These are phyloP conservation scores for Mythimna lalbum DNA, from an alignment of 2,888 invertebrate genomes.

Conservation along the genomic window DNA sequence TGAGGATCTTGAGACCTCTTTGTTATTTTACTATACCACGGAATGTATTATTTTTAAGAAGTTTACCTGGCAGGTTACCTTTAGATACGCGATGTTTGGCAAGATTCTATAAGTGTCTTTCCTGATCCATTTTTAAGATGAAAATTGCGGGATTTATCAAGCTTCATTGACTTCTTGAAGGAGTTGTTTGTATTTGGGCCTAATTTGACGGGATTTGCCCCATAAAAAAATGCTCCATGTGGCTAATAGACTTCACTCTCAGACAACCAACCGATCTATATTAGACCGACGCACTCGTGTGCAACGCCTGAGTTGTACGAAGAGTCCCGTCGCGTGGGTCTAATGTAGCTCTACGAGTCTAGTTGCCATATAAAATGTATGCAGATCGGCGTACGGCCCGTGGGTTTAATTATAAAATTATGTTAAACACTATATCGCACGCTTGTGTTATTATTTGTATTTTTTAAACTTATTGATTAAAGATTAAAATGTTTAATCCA, in stretches of 20 bases:
- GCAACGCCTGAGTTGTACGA: too few relatives aligned
- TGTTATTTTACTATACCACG: constrained; percentile 15
- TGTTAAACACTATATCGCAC: constrained; percentile 8
- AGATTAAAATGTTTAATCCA: constrained; percentile 46
- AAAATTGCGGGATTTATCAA: background rate
- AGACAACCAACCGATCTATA: background rate
- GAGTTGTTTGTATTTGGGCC: too few relatives aligned
- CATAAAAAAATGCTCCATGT: background rate
- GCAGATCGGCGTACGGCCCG: too few relatives aligned
- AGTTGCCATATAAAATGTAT: too few relatives aligned
- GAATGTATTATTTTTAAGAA: background rate
- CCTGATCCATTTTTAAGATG: background rate
- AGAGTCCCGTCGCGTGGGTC: too few relatives aligned
- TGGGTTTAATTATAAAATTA: too few relatives aligned
- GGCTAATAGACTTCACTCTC: background rate
- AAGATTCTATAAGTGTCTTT: background rate
- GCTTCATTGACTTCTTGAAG: background rate
- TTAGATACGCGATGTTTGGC: background rate
- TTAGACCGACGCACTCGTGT: too few relatives aligned
- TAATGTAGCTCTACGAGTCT: too few relatives aligned
- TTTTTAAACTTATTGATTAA: constrained; percentile 33
- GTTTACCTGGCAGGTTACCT: background rate
- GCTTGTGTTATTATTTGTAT: constrained; percentile 20
- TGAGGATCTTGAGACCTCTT: constrained; percentile 23
- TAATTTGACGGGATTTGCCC: too few relatives aligned